These are phyloP conservation scores for Trypoxylus dichotomus DNA, from an alignment of 1,140 invertebrate species.

Conservation along the genomic window DNA sequence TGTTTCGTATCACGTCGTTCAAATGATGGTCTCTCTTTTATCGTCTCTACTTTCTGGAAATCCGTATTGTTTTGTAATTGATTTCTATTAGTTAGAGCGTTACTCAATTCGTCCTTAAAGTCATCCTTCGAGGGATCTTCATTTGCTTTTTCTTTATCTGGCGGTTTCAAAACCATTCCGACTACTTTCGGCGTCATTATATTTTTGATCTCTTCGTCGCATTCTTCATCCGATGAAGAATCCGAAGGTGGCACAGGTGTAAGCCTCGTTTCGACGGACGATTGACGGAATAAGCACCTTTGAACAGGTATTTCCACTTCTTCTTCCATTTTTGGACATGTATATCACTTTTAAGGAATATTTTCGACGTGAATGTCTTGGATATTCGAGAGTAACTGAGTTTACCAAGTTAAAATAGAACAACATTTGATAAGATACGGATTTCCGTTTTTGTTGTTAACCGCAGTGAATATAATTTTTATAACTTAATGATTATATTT, in stretches of 20 bases:
- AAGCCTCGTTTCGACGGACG: slow-evolving; percentile 40
- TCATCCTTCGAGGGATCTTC: not conserved
- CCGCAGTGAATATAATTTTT: not conserved
- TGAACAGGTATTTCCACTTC: slow-evolving; percentile 38
- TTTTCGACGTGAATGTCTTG: not conserved
- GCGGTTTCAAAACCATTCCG: slow-evolving; percentile 25
- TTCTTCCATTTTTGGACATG: not conserved
- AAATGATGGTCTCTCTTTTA: not conserved
- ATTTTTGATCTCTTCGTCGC: slow-evolving; percentile 31
- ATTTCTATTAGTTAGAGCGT: not conserved
- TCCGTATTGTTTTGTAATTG: not conserved
- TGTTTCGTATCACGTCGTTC: not conserved
- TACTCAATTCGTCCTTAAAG: slow-evolving; percentile 4
- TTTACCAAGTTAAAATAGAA: not conserved
- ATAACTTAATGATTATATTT: not conserved
- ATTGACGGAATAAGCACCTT: slow-evolving; percentile 39
- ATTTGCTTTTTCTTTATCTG: too few species aligned
- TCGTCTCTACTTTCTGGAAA: not conserved
- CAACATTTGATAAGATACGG: not conserved
- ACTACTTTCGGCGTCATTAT: slow-evolving; percentile 36
- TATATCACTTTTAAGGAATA: not conserved
- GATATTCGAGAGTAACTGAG: not conserved
- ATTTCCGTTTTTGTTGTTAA: not conserved
- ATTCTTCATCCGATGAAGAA: not conserved
- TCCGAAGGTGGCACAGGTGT: slow-evolving; percentile 31